Base-by-base conservation (phyloP, 2,888 invertebrate species). In the Tillus elongatus region DNA sequence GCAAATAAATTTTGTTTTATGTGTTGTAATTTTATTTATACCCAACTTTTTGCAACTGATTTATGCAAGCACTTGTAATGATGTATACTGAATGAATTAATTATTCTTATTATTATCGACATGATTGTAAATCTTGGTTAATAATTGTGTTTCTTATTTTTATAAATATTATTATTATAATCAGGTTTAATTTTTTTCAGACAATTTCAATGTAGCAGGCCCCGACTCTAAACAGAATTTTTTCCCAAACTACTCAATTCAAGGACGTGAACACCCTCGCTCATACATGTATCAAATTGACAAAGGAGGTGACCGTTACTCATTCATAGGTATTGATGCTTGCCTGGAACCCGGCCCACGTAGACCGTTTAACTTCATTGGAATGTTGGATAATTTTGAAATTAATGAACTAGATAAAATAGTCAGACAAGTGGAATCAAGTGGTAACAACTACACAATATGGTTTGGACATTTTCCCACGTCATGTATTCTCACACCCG, bases 401-500 rank as follows among this genome's bases (percentile, higher is more conserved):
- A 73, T 77, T 42, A 59, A 69, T 16, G 62, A 67, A 48, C 63
- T 88, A 34, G 61, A 72, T 39, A 65, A 68, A 41, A 68, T 82
- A 30, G 71, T 76, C 37, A 56, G 66, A 31, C 68, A 75, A 45
- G 73, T 79, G 4, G 68, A 72, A 36, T 48, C 54, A 1, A 59
- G 52, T 13, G 59, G 63, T 37, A 69, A 71, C 41, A 75, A 79
- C 55, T 72, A 75, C 49, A 79, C 80, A 2, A 65, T 86, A 43
- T 83, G 82, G 75, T 92, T 90, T 67, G 91, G 89, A 2, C 93
- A 93, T 63, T 92, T 91, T 65, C 91, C 93, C 2, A 87, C 90
- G 12, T 90, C 91, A 3, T 82, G 86, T 49, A 85, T 92, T 50
- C 63, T 87, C 27, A 68, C 81, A 1, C 61, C 69, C 1, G 67